Evolutionary conservation across 1,140 invertebrate species (phyloP).

Genomic region (Trinorchestia longiramus): DNA sequence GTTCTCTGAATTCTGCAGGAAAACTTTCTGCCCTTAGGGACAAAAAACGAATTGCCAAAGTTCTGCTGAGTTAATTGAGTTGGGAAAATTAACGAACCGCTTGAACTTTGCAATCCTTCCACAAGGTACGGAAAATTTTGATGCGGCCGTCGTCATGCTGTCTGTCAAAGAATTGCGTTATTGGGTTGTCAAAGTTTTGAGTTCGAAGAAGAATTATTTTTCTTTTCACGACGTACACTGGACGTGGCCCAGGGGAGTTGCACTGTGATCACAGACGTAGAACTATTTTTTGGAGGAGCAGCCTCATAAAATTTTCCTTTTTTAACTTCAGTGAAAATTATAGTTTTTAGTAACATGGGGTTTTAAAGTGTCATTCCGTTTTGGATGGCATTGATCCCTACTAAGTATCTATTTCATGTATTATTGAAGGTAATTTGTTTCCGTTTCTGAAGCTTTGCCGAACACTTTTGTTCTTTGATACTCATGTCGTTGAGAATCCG

Average conservation of each 20-base stretch:
- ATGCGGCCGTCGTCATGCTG: neutral
- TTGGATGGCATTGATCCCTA: no score
- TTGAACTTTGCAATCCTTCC: neutral
- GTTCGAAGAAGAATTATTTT: neutral
- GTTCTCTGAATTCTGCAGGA: neutral
- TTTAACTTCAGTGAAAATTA: no score
- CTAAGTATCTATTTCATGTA: no score
- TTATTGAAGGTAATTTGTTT: no score
- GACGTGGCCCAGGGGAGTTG: neutral
- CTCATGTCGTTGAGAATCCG: no score
- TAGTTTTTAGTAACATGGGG: no score
- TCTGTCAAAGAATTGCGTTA: neutral
- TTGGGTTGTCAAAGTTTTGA: neutral
- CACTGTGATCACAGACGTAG: neutral
- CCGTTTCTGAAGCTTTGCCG: no score
- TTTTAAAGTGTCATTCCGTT: no score
- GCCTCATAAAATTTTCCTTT: no score
- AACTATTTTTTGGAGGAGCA: no score
- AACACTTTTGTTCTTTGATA: no score
- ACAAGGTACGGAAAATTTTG: neutral
- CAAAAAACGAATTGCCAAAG: conserved; percentile 1
- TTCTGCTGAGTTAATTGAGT: neutral
- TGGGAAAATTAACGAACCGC: neutral
- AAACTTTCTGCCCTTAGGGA: neutral
- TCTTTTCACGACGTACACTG: neutral